Conservation (phyloP, 2,113 vertebrate species). For the Machaerirhynchus nigripectus region DNA sequence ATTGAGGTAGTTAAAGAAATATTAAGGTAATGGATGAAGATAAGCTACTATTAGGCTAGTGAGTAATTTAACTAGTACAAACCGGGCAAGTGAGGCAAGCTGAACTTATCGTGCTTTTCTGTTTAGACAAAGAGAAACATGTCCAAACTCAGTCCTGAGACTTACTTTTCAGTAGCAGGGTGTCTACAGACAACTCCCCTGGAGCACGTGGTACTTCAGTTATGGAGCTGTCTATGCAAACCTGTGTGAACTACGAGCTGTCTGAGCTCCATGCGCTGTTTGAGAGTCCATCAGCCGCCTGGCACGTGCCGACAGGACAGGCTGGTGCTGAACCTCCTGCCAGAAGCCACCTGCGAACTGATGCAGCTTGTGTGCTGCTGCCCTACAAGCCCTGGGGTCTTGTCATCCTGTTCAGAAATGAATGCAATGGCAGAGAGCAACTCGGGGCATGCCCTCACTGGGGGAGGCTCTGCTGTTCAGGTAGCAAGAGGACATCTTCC, state of each 20-base stretch:
- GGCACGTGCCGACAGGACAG: accelerated
- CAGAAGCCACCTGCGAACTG: background rate
- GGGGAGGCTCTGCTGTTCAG: background rate
- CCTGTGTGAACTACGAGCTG: accelerated
- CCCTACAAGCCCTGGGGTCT: background rate
- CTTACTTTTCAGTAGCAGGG: background rate
- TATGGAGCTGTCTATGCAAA: background rate
- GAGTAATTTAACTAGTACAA: background rate
- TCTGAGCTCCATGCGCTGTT: background rate
- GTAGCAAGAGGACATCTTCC: background rate
- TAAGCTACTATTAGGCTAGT: background rate
- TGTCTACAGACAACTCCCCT: background rate
- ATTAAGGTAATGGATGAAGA: background rate
- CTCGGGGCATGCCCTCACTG: background rate
- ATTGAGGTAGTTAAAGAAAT: background rate
- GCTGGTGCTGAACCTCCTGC: background rate
- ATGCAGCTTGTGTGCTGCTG: background rate
- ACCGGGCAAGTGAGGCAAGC: background rate
- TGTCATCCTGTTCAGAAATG: accelerated
- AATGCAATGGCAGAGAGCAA: background rate
- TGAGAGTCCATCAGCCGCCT: accelerated
- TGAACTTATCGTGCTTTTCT: background rate
- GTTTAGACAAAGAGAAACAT: background rate
- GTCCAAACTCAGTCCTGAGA: background rate
- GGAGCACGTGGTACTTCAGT: background rate